A percentile compares a stretch with the other conserved stretches of the same genome.
Evolutionary conservation across 2,888 invertebrate species (phyloP).

Genomic region (Lypha dubia): DNA sequence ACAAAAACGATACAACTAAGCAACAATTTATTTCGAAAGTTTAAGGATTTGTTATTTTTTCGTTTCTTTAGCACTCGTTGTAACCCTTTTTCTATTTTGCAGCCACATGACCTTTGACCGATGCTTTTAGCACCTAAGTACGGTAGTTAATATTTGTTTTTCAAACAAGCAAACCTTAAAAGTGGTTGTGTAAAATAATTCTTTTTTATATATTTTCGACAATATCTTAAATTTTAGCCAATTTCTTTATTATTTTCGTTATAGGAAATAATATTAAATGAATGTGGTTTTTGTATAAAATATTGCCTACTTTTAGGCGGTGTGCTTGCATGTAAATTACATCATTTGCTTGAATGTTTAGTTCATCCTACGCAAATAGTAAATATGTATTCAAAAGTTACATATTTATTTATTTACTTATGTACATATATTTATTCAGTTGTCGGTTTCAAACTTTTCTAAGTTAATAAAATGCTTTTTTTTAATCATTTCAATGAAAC

Average conservation of each 20-base stretch:
- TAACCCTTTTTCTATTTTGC: constrained; percentile 29
- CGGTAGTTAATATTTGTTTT: constrained; percentile 30
- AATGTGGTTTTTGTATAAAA: neutral
- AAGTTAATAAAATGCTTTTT: neutral
- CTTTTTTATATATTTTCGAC: neutral
- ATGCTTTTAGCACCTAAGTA: constrained; percentile 46
- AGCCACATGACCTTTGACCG: constrained; percentile 50
- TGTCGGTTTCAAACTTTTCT: neutral
- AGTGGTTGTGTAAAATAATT: neutral
- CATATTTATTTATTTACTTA: too few species aligned
- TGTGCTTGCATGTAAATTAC: too few species aligned
- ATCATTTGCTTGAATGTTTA: too few species aligned
- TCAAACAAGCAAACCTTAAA: neutral
- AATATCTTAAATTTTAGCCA: neutral
- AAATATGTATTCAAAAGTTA: too few species aligned
- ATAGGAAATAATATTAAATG: neutral
- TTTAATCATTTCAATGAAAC: neutral
- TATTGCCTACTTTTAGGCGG: too few species aligned
- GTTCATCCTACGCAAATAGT: too few species aligned
- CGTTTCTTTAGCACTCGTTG: neutral
- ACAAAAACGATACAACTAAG: constrained; percentile 12
- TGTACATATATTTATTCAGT: neutral
- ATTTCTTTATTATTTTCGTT: neutral
- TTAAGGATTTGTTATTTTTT: neutral
- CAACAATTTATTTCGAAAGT: constrained; percentile 43